Evolutionary conservation across 2,888 invertebrate species (phyloP).

Genomic region (Hydraecia micacea): DNA sequence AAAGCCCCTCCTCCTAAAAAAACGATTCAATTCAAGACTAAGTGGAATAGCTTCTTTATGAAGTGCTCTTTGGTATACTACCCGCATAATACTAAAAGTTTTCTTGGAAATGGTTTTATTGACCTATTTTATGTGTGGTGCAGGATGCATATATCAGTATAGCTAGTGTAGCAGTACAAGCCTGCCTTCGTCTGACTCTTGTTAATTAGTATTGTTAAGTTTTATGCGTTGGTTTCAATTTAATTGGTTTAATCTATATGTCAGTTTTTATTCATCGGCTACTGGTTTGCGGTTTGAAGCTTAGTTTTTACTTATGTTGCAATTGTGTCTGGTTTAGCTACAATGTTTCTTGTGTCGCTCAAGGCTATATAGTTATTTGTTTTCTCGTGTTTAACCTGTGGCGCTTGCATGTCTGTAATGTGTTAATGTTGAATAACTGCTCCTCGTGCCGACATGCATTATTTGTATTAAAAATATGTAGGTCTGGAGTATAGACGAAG

Average conservation of each 20-base stretch:
- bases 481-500: not conserved
- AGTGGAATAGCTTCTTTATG: not conserved
- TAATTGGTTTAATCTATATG: constrained; percentile 4
- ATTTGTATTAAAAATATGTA: constrained; percentile 8
- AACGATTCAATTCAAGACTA: not conserved
- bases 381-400: constrained; percentile 4
- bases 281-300: not conserved
- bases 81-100: not conserved
- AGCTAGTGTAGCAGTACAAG: not conserved
- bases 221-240: constrained; percentile 18
- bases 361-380: constrained; percentile 8
- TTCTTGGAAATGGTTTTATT: constrained; percentile 36
- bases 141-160: constrained; percentile 6
- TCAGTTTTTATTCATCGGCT: not conserved
- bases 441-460: constrained; percentile 9
- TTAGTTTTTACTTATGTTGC: not conserved
- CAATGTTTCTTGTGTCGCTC: constrained; percentile 19
- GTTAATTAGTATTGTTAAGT: not conserved
- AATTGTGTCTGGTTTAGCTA: not conserved
- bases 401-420: constrained; percentile 49
- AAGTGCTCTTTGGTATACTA: constrained; percentile 1
- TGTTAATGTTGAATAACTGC: constrained; percentile 15
- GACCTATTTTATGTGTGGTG: not conserved
- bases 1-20: not conserved
- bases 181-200: not conserved